Evolutionary conservation across 2,888 invertebrate genomes (phyloP), one percentile per base, ranked within the genome.

Genomic region (Temnothorax ravouxi): DNA sequence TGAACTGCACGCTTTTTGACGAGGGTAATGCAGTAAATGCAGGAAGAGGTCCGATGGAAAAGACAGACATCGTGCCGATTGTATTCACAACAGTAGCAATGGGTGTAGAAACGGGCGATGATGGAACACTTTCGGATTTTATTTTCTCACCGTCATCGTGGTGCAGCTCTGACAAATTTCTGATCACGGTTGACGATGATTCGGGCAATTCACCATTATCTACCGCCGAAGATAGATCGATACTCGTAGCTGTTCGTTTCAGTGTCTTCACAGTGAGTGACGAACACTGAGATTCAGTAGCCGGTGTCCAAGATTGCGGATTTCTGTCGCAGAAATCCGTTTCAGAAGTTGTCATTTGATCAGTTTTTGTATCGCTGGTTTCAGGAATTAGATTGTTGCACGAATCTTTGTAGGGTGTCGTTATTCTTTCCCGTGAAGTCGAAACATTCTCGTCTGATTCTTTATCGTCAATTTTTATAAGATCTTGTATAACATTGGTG

Each of bases 401-500:
- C 9, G 59, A 21, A 50, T 72, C 41, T n/a, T 84, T 67, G 15
- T 71, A 80, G 13, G 34, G 18, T 11, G 25, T 41, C 2, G 47
- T 2, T n/a, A 52, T 38, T n/a, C 34, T 62, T n/a, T 83, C 62
- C 9, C 75, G 59, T 71, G 76, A 69, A 21, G 61, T 29, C 74
- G 84, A 69, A 21, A 64, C n/a, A 11, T 38, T 69, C 11, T 50
- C 47, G 62, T 21, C 34, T 34, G 67, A 11, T 54, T 84, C 50
- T 9, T 18, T 11, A 15, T 38, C 41, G 21, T 93, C 92, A 4
- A 91, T 90, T 29, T 88, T 91, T 75, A 94, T 94, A 2, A 94
- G 90, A 84, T 94, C 93, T 83, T 94, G 88, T 15, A 95, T 94
- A 0, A 95, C 94, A 21, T 92, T 94, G 1, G 93, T 92, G 2